Evolutionary conservation across 2,888 invertebrate genomes (phyloP), one percentile per base, ranked within the genome.

Genomic region (Drosophila buzzatii): DNA sequence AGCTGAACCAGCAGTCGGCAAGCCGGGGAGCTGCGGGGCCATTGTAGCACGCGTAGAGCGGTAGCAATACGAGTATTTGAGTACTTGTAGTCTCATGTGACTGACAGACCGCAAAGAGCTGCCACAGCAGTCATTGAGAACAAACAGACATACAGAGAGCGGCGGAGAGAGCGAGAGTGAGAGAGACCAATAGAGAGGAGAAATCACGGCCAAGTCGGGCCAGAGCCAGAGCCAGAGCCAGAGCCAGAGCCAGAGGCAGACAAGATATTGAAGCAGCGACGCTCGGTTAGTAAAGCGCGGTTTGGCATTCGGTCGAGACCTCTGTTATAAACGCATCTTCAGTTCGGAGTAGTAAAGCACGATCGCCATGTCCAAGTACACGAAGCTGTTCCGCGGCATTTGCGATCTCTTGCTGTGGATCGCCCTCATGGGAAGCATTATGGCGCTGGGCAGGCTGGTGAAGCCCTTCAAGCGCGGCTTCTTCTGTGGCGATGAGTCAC

Each of bases 401-500:
- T 90, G 92, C 62, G 92, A 91, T 77, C 68, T 92, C 44, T 53
- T 91, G 74, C 81, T 91, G 56, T 91, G 91, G 70, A 83, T 62
- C 20, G 80, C 88, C 1, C 68, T 92, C n/a, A 81, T 82, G n/a
- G 82, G 78, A 59, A 77, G 82, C 62, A 80, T 77, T 45, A n/a
- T 88, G 64, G 68, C 87, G 51, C 66, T 92, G 44, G 67, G 62
- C 49, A 86, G 80, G 70, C 78, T 88, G 73, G 81, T 90, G 51
- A 75, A 76, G 33, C 91, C 90, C 35, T 82, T 87, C 18, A 84
- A 78, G 59, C 88, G 91, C 4, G 91, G 91, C 23, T 91, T 91
- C 81, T 91, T 91, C 63, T 91, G 91, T 72, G 85, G 81, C 62
- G 91, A 91, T 85, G 92, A 91, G 67, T 91, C 91, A 79, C 61